These are phyloP conservation scores for Hipposideros larvatus DNA, from an alignment of 2,797 vertebrate species.

Conservation along the genomic window DNA sequence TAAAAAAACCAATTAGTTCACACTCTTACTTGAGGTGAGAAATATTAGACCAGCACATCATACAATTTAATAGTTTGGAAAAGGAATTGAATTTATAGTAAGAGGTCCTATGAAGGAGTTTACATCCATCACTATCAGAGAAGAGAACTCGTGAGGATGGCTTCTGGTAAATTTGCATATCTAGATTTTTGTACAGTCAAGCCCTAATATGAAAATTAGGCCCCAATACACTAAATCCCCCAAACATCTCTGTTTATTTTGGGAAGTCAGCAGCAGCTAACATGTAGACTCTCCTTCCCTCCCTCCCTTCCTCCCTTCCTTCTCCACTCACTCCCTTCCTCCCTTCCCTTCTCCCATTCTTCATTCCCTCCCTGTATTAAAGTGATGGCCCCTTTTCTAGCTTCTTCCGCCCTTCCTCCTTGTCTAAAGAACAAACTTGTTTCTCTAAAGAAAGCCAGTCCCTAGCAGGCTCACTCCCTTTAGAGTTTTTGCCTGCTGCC, in stretches of 20 bases:
- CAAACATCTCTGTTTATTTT: background rate
- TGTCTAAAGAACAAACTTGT: slow-evolving; percentile 29
- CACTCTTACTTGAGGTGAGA: background rate
- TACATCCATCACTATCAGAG: background rate
- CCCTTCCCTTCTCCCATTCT: background rate
- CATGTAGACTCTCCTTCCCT: background rate
- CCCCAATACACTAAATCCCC: background rate
- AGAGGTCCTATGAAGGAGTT: background rate
- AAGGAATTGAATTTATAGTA: background rate
- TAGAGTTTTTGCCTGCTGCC: slow-evolving; percentile 52
- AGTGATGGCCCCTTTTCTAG: background rate
- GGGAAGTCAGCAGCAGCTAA: background rate
- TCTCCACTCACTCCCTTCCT: background rate
- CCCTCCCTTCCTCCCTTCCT: fast-evolving
- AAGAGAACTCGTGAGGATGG: background rate
- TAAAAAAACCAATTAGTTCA: background rate
- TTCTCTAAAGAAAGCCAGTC: slow-evolving; percentile 37
- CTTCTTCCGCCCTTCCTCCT: background rate
- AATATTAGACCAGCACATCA: background rate
- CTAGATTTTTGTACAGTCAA: background rate
- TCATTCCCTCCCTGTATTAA: background rate
- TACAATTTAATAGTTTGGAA: background rate
- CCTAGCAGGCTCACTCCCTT: slow-evolving; percentile 45
- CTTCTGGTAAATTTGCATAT: background rate
- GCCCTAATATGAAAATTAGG: background rate